Evolutionary conservation across 2,113 vertebrate species (phyloP).

Genomic region (Dipodomys merriami): DNA sequence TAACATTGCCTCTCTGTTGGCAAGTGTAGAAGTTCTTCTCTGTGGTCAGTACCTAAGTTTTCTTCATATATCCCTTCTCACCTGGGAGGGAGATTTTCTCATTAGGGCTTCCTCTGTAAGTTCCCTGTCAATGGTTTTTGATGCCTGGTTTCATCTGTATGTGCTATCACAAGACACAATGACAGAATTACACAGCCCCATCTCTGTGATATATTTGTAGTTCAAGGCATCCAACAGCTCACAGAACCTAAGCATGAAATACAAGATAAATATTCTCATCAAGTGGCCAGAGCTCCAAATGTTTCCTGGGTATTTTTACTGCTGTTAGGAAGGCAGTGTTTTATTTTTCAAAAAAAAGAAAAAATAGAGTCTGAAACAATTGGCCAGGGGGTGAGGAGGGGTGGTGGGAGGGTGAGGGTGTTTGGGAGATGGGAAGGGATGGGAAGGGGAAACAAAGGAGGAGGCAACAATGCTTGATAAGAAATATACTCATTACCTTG

Average conservation of each 20-base stretch:
- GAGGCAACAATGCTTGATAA: too few relatives aligned
- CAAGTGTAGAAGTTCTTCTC: neutral
- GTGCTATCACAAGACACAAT: neutral
- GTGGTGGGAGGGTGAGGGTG: too few relatives aligned
- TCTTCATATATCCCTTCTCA: neutral
- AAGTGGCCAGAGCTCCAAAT: neutral
- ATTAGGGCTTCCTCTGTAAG: neutral
- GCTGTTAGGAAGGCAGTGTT: neutral
- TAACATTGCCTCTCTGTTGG: neutral
- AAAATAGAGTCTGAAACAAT: too few relatives aligned
- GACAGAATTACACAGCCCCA: neutral
- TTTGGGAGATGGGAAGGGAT: too few relatives aligned
- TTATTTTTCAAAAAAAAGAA: neutral
- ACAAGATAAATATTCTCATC: constrained; percentile 12
- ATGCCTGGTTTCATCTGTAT: neutral
- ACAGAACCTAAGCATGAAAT: neutral
- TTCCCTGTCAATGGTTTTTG: neutral
- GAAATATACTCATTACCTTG: too few relatives aligned
- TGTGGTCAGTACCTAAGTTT: neutral
- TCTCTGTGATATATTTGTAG: neutral
- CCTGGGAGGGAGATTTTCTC: neutral
- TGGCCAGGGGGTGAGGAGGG: too few relatives aligned
- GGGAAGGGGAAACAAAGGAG: too few relatives aligned
- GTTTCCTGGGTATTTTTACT: neutral
- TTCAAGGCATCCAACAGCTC: neutral